Conservation (phyloP, 2,888 invertebrate species). For the Leistus spinibarbis region DNA sequence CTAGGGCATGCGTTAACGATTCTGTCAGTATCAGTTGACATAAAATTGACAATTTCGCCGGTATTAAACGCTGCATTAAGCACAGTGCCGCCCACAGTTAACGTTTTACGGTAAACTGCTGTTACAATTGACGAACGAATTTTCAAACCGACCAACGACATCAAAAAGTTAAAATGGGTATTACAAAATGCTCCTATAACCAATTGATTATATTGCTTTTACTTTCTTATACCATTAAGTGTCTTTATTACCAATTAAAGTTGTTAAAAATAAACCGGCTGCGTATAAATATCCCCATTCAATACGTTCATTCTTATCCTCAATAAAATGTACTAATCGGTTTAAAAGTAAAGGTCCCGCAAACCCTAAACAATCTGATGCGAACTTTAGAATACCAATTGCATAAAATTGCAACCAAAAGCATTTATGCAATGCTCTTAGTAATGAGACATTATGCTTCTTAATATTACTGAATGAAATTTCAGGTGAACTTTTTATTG, state of each 20-base stretch:
- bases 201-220: too few species aligned
- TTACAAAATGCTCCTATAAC: conserved; percentile 75
- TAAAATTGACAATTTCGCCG: conserved; percentile 94
- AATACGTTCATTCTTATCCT: conserved; percentile 70
- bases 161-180: conserved; percentile 88
- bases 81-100: conserved; percentile 56
- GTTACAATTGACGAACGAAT: conserved; percentile 86
- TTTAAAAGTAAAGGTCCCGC: conserved; percentile 89
- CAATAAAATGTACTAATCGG: conserved; percentile 78
- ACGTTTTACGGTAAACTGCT: conserved; percentile 76
- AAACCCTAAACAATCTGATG: conserved; percentile 84
- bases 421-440: conserved; percentile 73
- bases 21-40: conserved; percentile 95
- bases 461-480: conserved; percentile 40
- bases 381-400: conserved; percentile 81
- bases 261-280: conserved; percentile 66
- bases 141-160: conserved; percentile 83
- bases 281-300: conserved; percentile 71
- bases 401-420: conserved; percentile 85
- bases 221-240: too few species aligned
- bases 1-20: conserved; percentile 95
- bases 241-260: conserved; percentile 71
- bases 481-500: conserved; percentile 31
- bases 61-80: conserved; percentile 61
- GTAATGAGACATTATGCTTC: conserved; percentile 60